Evolutionary conservation across 2,888 invertebrate species (phyloP).

Genomic region (Lamproptera curius): DNA sequence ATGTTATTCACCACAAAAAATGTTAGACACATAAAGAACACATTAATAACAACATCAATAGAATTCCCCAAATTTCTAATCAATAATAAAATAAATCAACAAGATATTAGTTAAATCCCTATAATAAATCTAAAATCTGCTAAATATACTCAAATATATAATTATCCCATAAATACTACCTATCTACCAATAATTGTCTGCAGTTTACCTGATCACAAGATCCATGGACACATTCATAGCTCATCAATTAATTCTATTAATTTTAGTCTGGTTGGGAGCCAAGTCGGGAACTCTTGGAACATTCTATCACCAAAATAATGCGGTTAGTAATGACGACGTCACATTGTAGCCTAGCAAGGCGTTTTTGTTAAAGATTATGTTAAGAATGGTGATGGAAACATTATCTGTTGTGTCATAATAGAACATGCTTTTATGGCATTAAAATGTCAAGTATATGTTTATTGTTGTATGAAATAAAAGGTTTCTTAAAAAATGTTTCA

Average conservation of each 20-base stretch:
- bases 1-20: slow-evolving; percentile 35
- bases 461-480: no score
- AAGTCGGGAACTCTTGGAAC: slow-evolving; percentile 74
- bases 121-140: background rate
- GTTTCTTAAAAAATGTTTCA: no score
- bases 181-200: slow-evolving; percentile 46
- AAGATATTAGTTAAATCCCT: background rate
- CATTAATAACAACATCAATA: background rate
- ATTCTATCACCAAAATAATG: slow-evolving; percentile 70
- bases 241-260: slow-evolving; percentile 41
- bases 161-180: slow-evolving; percentile 26
- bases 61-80: background rate
- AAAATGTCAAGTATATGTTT: no score
- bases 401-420: no score
- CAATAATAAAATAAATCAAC: background rate
- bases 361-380: no score
- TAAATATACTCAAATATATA: slow-evolving; percentile 2
- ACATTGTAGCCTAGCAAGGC: no score
- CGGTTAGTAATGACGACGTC: slow-evolving; percentile 55
- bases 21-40: slow-evolving; percentile 26
- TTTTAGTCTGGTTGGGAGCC: slow-evolving; percentile 67
- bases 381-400: no score
- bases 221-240: slow-evolving; percentile 23
- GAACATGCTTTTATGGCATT: no score
- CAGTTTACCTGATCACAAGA: slow-evolving; percentile 54